Conservation (phyloP, 2,888 invertebrate genomes). For the Trissonchulus latispiculum region DNA sequence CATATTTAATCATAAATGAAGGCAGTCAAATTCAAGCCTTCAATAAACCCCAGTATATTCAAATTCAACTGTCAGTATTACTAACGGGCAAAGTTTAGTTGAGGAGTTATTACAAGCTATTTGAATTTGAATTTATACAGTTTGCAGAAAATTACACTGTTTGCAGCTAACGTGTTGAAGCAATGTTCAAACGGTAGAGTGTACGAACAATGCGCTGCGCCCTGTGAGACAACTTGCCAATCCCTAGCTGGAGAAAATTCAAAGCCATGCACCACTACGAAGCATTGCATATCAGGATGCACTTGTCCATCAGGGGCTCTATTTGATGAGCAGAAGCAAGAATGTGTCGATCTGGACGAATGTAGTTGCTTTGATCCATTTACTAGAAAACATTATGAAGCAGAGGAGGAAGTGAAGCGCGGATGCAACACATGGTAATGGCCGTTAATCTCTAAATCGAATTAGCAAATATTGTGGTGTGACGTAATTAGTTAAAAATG, state of each 20-base stretch:
- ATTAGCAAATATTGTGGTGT: no score
- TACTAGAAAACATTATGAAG: background rate
- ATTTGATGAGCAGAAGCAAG: constrained; percentile 51
- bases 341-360: constrained; percentile 9
- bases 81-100: no score
- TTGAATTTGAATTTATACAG: no score
- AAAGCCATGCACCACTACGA: constrained; percentile 35
- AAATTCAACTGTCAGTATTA: no score
- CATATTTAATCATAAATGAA: no score
- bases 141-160: no score
- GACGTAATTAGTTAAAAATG: no score
- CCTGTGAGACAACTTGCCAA: constrained; percentile 62
- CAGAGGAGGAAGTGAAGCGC: constrained; percentile 15
- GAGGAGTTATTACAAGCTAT: no score
- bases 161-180: no score
- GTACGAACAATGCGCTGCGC: constrained; percentile 67
- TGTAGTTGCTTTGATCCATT: constrained; percentile 22
- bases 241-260: constrained; percentile 43
- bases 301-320: constrained; percentile 70
- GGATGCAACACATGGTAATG: constrained; percentile 22
- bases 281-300: constrained; percentile 71
- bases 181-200: constrained; percentile 62
- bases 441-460: no score
- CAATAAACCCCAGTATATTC: no score
- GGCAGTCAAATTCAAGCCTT: no score